phyloP scores from a whole-genome alignment of 2,797 vertebrate genomes.

The Artibeus jamaicensis region DNA sequence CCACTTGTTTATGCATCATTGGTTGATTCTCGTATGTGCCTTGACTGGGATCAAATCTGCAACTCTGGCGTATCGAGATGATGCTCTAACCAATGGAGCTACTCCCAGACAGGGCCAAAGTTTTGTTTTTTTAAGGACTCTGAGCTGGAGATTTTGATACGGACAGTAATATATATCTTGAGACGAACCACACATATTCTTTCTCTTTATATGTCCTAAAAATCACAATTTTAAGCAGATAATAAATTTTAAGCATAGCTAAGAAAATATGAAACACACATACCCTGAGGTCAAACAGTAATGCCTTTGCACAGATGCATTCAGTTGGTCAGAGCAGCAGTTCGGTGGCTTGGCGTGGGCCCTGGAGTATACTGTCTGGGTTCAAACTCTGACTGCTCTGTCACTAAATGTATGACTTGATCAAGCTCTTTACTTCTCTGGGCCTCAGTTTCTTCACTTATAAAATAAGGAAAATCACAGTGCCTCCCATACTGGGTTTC shows the following conservation, averaged over 20 bases:
- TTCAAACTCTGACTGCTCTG: background rate
- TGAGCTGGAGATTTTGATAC: background rate
- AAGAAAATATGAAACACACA: background rate
- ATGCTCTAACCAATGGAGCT: background rate
- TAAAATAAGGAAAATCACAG: background rate
- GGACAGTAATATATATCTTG: background rate
- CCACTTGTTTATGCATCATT: background rate
- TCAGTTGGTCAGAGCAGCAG: background rate
- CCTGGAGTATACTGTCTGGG: too few relatives aligned
- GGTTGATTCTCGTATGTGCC: background rate
- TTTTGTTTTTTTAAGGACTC: background rate
- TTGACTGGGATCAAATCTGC: background rate
- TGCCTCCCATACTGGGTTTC: background rate
- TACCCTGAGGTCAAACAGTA: background rate
- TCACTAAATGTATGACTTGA: background rate
- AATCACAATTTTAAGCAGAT: background rate
- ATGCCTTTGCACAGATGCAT: too few relatives aligned
- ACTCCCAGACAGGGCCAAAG: background rate
- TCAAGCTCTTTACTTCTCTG: background rate
- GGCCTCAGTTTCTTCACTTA: background rate
- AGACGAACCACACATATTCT: background rate
- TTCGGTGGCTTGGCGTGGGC: accelerated
- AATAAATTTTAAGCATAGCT: background rate
- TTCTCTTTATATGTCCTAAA: background rate
- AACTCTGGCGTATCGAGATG: background rate